Evolutionary conservation across 2,113 vertebrate genomes (phyloP), one percentile per base, ranked within the genome.

Genomic region (Ptilonorhynchus violaceus): DNA sequence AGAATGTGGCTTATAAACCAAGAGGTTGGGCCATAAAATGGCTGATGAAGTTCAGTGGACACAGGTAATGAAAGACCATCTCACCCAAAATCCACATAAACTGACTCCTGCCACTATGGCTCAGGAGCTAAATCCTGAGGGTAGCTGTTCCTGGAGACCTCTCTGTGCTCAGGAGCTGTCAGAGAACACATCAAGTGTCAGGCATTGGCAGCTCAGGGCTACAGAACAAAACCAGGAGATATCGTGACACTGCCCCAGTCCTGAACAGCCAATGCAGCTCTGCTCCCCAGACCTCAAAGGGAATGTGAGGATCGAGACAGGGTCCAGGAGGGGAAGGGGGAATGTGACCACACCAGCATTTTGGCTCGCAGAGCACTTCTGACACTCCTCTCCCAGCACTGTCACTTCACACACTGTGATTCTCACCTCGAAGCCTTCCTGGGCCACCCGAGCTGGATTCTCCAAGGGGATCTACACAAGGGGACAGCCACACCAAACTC

Each of bases 391-490:
- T 84, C 56, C 33, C 35, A 19, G 5, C 16, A 6, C 21, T 25
- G 18, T 18, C 0, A 0, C 24, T 16, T 33, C n/a, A 53, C 2
- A 1, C 1, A 1, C 18, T 30, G 22, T 0, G 5, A 41, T 47
- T 86, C 72, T 59, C 15, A 6, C 11, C 41, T 37, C 8, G 0
- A 52, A 42, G 31, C 25, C 31, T 37, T 46, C 78, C 31, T n/a
- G 23, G 31, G 31, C 37, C 35, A 31, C 4, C 4, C 2, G 10
- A 89, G 46, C 63, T 25, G 25, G 35, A 81, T 22, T 55, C 56
- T 77, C 42, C 3, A 12, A 6, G 60, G 7, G 8, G 49, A 46
- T 17, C 74, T 35, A 25, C 74, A 46, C 27, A 62, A 19, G 42
- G 47, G 39, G 47, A 31, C 39, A 68, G 49, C n/a, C 11, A 18